Conservation (phyloP, 2,113 vertebrate species). For the Hydrochoerus hydrochaeris region DNA sequence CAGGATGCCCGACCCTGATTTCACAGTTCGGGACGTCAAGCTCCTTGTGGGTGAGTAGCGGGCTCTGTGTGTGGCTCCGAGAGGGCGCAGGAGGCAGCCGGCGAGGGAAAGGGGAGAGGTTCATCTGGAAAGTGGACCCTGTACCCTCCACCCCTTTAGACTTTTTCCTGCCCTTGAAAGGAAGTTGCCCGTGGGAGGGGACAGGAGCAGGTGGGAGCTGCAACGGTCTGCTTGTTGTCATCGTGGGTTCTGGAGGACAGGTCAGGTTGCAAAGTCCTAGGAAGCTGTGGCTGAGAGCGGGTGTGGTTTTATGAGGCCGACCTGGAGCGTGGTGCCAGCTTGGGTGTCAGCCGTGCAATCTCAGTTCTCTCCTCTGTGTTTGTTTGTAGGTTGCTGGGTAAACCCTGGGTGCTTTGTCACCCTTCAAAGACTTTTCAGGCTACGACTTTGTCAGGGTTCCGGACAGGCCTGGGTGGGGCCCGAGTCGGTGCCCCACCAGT, state of each 20-base stretch:
- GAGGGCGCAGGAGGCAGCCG: not conserved
- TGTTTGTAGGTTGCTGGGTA: slow-evolving; percentile 72
- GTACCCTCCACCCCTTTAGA: not conserved
- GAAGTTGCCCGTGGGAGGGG: not conserved
- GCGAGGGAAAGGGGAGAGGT: not conserved
- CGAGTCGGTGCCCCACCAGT: not conserved
- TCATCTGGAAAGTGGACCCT: too few relatives aligned
- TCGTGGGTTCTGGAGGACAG: not conserved
- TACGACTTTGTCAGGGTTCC: not conserved
- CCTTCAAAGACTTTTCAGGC: slow-evolving; percentile 13
- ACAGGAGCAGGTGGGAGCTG: slow-evolving; percentile 65
- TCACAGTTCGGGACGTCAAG: slow-evolving; percentile 96
- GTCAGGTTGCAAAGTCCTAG: slow-evolving; percentile 32
- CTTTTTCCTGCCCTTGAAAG: not conserved
- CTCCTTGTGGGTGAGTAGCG: slow-evolving; percentile 96
- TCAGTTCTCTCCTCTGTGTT: not conserved
- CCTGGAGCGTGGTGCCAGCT: slow-evolving; percentile 44
- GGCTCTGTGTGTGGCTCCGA: not conserved
- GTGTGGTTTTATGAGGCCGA: not conserved
- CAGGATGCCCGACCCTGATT: slow-evolving; percentile 97
- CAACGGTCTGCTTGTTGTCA: not conserved
- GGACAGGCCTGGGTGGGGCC: not conserved
- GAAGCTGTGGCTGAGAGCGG: not conserved
- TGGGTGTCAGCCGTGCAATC: slow-evolving; percentile 15
- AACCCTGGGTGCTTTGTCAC: slow-evolving; percentile 54